Evolutionary conservation across 2,797 vertebrate genomes (phyloP), one percentile per base, ranked within the genome.

Genomic region (Galaxias olidus): DNA sequence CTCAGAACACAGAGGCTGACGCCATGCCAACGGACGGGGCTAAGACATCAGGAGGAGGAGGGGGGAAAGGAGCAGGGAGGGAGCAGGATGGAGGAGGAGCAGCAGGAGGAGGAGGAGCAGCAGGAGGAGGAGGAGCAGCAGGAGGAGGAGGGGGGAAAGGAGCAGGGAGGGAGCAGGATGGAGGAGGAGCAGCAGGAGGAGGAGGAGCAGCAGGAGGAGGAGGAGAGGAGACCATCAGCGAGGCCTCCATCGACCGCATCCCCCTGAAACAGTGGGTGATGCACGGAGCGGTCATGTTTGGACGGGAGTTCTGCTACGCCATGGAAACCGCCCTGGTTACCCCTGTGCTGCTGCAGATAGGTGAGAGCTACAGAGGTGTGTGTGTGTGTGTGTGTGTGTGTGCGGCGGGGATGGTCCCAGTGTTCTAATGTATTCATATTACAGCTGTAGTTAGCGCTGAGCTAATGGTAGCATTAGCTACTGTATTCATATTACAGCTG

Each of bases 1-100:
- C 96, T 66, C 96, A 98, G 92, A 98, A 97, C 90, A 93, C 93
- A 69, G 96, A 97, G 89, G 86, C 94, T 47, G 95, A 96, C 84
- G 86, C 94, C 81, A 92, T 96, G 94, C 94, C 94, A 90, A 93
- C 91, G 76, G 77, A 69, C 0, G 86, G 85, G 72, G 67, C 51
- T 44, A 84, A 46, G 7, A 67, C 61, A 48, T 82, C 8, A 50
- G 10, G 0, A 50, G 61, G 30, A 59, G 78, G 73, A 0, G 59
- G 71, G 19, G 60, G 84, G 0, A n/a, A n/a, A n/a, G n/a, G 30
- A 59, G 78, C 74, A 0, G 59, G 71, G 19, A 61, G 84, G 0
- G 72, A 79, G 58, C 79, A 84, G 5, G 82, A 74, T 58, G 84
- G 79, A 48, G 68, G 13, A 61, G 72, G 20, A 15, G 1, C 3